Evolutionary conservation across 2,797 vertebrate genomes (phyloP), one percentile per base, ranked within the genome.

Genomic region (Poeciliopsis infans): DNA sequence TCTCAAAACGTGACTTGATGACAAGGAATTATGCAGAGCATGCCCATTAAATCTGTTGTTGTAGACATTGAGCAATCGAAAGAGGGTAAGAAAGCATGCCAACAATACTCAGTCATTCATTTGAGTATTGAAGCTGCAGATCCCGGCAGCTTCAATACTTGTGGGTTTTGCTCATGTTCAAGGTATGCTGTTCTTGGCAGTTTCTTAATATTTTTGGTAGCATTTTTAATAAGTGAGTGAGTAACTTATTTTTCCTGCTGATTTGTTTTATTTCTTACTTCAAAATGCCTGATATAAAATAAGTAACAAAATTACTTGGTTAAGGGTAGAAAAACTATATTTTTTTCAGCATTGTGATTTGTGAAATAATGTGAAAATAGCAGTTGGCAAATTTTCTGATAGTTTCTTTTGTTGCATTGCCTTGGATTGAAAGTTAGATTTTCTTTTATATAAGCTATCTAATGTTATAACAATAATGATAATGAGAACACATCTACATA

Each of bases 391-490:
- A 25, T 55, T 41, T 55, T 2, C 36, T 68, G 18, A 41, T 23
- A 16, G 10, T 20, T 4, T 39, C 64, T 11, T 41, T 23, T 36
- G 8, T 12, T 33, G 59, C 13, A 61, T 7, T 33, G 33, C 6
- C 31, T 61, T 69, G 12, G 39, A 43, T 43, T 15, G 11, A n/a
- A 43, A n/a, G n/a, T 45, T 2, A n/a, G 4, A 25, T 43, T 61
- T 69, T 69, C 23, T 45, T 43, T 69, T 2, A 3, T n/a, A 81
- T 75, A 55, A 79, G 47, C 59, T 55, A 13, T 15, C 28, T 57
- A 76, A 78, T 72, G 28, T 55, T 53, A 72, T 45, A 74, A 84
- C 73, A 82, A 73, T 41, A 41, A 23, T 68, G 74, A 49, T 79
- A 82, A 84, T 75, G 41, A 12, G 59, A 77, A 36, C 28, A 45